A percentile compares a stretch with the other conserved stretches of the same genome.
phyloP scores from a whole-genome alignment of 2,113 vertebrate genomes.

The Alectura lathami region DNA sequence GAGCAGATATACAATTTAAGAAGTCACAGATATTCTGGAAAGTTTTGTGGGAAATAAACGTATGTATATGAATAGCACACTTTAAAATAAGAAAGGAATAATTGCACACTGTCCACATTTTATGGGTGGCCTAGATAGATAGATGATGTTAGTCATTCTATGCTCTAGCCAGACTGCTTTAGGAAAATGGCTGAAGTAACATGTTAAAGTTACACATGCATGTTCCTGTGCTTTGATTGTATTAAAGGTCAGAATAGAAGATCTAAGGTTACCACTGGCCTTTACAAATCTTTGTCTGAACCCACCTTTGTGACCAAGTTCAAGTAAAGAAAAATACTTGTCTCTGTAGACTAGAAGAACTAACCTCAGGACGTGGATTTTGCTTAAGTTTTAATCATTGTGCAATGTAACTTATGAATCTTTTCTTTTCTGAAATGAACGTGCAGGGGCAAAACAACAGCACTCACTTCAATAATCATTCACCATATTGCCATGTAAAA shows the following conservation, averaged over 20 bases:
- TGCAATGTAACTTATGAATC: not conserved
- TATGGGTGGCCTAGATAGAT: not conserved
- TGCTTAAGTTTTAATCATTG: not conserved
- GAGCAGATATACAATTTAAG: not conserved
- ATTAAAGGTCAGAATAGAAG: not conserved
- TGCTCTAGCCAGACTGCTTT: not conserved
- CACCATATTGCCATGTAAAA: not conserved
- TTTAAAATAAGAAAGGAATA: not conserved
- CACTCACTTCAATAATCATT: not conserved
- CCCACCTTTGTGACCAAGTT: not conserved
- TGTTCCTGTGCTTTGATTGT: not conserved
- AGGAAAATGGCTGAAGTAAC: not conserved
- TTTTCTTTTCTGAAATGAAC: not conserved
- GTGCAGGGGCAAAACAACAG: not conserved
- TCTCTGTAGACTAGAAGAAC: not conserved
- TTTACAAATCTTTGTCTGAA: not conserved
- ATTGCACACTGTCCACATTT: not conserved
- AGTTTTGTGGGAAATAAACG: not conserved
- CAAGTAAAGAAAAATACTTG: not conserved
- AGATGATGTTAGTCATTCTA: not conserved
- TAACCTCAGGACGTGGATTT: not conserved
- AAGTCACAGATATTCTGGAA: not conserved
- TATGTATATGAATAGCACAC: not conserved
- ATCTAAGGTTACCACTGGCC: not conserved
- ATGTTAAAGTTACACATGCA: not conserved